phyloP scores from a whole-genome alignment of 2,888 invertebrate genomes.

The Vesta saturnalis region DNA sequence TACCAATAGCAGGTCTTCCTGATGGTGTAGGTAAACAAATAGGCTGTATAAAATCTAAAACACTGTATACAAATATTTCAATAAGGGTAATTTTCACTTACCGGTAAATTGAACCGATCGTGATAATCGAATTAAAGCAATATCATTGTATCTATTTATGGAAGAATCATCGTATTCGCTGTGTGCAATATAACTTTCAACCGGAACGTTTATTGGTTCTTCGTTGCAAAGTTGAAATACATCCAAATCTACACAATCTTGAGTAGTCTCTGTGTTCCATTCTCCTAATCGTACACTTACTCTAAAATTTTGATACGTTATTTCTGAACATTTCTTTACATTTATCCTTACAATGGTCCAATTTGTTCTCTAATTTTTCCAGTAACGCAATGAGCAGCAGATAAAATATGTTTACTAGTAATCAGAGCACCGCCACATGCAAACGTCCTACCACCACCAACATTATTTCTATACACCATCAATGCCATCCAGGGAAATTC shows the following conservation, averaged over 20 bases:
- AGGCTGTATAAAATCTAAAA: constrained; percentile 35
- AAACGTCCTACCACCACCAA: constrained; percentile 43
- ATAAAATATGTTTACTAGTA: constrained; percentile 65
- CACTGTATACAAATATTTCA: constrained; percentile 9
- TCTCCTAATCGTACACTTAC: constrained; percentile 62
- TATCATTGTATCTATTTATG: constrained; percentile 50
- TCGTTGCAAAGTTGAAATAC: constrained; percentile 48
- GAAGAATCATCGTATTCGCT: constrained; percentile 47
- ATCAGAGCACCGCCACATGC: constrained; percentile 67
- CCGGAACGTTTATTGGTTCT: constrained; percentile 48
- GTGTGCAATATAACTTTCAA: constrained; percentile 51
- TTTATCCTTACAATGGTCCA: constrained; percentile 61
- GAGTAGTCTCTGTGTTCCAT: constrained; percentile 59
- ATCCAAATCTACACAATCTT: constrained; percentile 59
- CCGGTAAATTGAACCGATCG: constrained; percentile 61
- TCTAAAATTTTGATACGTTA: constrained; percentile 42
- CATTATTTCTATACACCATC: constrained; percentile 56
- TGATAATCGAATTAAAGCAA: constrained; percentile 64
- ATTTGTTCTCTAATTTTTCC: constrained; percentile 56
- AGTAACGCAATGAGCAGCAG: constrained; percentile 66
- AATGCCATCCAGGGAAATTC: constrained; percentile 64
- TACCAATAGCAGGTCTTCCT: constrained; percentile 42
- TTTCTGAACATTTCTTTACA: constrained; percentile 1
- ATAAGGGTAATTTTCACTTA: too few species aligned
- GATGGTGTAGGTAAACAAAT: constrained; percentile 37